Evolutionary conservation across 2,888 invertebrate genomes (phyloP).

Genomic region (Cyclophora albipunctata): DNA sequence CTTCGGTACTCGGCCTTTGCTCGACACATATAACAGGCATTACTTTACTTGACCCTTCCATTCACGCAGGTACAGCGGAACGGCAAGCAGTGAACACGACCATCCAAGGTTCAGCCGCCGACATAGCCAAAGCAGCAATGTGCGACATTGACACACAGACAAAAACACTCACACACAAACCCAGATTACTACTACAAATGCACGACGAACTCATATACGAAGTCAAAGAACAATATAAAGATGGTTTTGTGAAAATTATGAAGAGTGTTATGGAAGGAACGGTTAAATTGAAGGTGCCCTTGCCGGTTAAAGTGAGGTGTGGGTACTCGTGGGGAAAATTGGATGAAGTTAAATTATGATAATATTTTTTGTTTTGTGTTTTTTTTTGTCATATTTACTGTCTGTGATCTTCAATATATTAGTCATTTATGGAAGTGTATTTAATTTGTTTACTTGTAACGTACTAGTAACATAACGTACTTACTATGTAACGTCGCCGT

Average conservation of each 20-base stretch:
- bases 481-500: too few species aligned
- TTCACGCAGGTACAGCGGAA: conserved; percentile 83
- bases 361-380: too few species aligned
- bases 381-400: not conserved
- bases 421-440: too few species aligned
- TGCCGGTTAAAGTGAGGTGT: conserved; percentile 90
- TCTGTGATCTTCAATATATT: conserved; percentile 31
- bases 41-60: too few species aligned
- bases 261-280: conserved; percentile 88
- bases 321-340: conserved; percentile 87
- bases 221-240: conserved; percentile 77
- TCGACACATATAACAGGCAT: too few species aligned
- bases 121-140: conserved; percentile 95
- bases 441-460: too few species aligned
- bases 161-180: conserved; percentile 46
- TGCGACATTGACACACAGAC: conserved; percentile 79
- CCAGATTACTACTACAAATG: conserved; percentile 88
- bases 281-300: conserved; percentile 81
- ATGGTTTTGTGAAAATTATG: conserved; percentile 77
- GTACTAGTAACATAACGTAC: too few species aligned
- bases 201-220: conserved; percentile 98
- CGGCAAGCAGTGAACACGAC: conserved; percentile 97
- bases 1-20: too few species aligned
- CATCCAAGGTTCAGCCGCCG: conserved; percentile 97
- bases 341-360: conserved; percentile 30